These are phyloP conservation scores for Operophtera brumata DNA, from an alignment of 2,888 invertebrate genomes.

Conservation along the genomic window DNA sequence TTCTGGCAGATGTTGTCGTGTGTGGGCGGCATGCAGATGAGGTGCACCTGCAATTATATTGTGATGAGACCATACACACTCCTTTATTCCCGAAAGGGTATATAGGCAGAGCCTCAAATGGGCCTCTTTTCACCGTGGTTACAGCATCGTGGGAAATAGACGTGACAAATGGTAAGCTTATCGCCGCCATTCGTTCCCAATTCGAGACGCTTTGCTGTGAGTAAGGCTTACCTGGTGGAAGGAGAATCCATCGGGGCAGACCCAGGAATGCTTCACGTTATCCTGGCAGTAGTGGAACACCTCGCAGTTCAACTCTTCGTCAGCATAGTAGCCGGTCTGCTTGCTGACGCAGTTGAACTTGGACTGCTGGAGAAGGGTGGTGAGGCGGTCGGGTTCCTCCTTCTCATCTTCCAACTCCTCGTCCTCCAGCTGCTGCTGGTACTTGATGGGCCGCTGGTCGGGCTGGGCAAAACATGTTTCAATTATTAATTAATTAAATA, in stretches of 20 bases:
- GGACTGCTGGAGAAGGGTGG: conserved; percentile 88
- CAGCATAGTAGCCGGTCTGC: conserved; percentile 95
- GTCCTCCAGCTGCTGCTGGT: conserved; percentile 57
- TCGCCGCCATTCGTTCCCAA: too few relatives aligned
- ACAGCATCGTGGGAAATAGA: too few relatives aligned
- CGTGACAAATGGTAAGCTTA: too few relatives aligned
- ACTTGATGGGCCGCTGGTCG: conserved; percentile 54
- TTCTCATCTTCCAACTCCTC: conserved; percentile 85
- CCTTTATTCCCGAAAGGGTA: too few relatives aligned
- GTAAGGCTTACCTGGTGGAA: conserved; percentile 91
- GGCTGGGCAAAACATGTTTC: conserved; percentile 32
- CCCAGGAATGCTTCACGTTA: conserved; percentile 94
- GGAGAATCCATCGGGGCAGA: conserved; percentile 94
- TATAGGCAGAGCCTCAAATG: too few relatives aligned
- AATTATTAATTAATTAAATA: too few relatives aligned
- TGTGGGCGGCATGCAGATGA: conserved; percentile 96
- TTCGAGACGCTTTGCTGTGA: too few relatives aligned
- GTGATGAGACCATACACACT: too few relatives aligned
- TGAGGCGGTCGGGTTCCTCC: conserved; percentile 92
- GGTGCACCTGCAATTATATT: conserved; percentile 85
- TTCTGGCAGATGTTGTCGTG: conserved; percentile 94
- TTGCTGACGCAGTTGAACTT: conserved; percentile 90
- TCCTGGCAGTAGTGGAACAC: conserved; percentile 97
- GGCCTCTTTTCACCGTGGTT: too few relatives aligned
- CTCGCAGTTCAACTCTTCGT: conserved; percentile 92